Percentiles rank a stretch among this genome's conserved stretches.
These are phyloP conservation scores for Perodicticus potto DNA, from an alignment of 2,797 vertebrate species.

Conservation along the genomic window DNA sequence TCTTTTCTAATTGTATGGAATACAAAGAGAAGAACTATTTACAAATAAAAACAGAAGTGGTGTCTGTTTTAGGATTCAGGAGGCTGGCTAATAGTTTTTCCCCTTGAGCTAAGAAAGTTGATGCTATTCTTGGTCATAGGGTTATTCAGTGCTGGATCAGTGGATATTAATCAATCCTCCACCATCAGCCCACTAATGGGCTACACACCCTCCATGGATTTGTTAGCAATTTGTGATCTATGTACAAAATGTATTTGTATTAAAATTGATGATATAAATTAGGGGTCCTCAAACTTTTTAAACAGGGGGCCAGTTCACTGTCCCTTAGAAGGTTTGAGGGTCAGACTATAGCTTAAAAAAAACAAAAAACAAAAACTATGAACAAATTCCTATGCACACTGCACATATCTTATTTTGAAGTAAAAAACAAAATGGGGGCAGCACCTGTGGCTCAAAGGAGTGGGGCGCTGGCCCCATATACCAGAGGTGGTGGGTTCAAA, in stretches of 20 bases:
- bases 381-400: too few relatives aligned
- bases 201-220: not conserved
- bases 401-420: too few relatives aligned
- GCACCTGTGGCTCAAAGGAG: too few relatives aligned
- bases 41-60: not conserved
- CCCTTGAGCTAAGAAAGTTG: not conserved
- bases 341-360: too few relatives aligned
- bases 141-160: not conserved
- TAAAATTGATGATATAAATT: not conserved
- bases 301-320: too few relatives aligned
- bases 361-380: too few relatives aligned
- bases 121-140: not conserved
- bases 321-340: too few relatives aligned
- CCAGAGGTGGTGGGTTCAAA: too few relatives aligned
- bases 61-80: not conserved
- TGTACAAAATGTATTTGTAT: not conserved
- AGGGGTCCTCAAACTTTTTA: too few relatives aligned
- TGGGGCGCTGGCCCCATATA: too few relatives aligned
- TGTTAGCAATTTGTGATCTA: not conserved
- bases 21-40: constrained; percentile 33
- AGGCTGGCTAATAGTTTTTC: not conserved
- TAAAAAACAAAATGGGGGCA: too few relatives aligned
- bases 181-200: not conserved
- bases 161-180: not conserved
- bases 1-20: constrained; percentile 53